Evolutionary conservation across 2,797 vertebrate genomes (phyloP), one percentile per base, ranked within the genome.

Genomic region (Eupleurogrammus muticus): DNA sequence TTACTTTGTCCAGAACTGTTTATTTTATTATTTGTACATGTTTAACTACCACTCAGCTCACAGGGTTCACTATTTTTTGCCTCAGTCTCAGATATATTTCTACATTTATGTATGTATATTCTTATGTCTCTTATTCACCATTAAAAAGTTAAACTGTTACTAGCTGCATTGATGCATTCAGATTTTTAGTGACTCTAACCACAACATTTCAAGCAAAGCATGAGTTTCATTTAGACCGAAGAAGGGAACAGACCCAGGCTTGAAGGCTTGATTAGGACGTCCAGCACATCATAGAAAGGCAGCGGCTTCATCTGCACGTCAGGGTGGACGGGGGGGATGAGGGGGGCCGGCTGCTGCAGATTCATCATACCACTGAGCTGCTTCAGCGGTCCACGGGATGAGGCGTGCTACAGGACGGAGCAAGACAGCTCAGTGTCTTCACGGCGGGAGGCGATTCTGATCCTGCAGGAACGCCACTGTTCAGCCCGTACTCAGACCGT

Each of bases 231-330:
- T 44, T 7, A 50, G 28, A 57, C 3, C 2, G 36, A 19, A 50
- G 2, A 70, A 14, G 63, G 9, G 35, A 8, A 52, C 95, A 93
- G 89, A 99, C 98, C 97, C 79, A 99, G 89, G 88, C 98, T 99
- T 0, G 97, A 99, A 47, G 98, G 98, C 76, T 99, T 99, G 86
- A 99, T 97, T 19, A 99, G 95, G 70, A 99, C 93, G 11, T 99
- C 98, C 65, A 98, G 95, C 35, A 98, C 96, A 46, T 99, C 97
- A 0, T 99, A 99, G 88, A 99, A 99, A 1, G 98, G 97, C 5
- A 98, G 92, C 46, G 94, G 93, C 79, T 97, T 98, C 94, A 99
- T 94, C 64, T 97, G 96, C 73, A 99, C 97, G n/a, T 99, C 97
- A 0, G 98, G 98, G 79, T 99, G 98, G 78, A 99, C 97, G 0